Percentiles rank a stretch among this genome's conserved stretches.
Evolutionary conservation across 2,113 vertebrate species (phyloP).

Genomic region (Acrocephalus arundinaceus): DNA sequence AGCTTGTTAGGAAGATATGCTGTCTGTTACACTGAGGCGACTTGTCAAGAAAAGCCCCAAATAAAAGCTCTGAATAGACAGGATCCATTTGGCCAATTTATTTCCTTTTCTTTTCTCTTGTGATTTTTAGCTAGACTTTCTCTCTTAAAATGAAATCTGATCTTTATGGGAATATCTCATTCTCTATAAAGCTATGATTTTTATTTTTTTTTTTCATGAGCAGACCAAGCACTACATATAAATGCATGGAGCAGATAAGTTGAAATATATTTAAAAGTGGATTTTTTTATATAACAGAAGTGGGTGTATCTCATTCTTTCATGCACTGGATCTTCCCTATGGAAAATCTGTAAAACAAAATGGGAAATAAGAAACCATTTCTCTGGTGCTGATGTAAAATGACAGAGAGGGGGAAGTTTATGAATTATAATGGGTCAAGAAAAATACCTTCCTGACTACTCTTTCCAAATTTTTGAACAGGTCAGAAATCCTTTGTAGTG

Average conservation of each 20-base stretch:
- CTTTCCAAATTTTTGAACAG: not conserved
- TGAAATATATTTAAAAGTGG: not conserved
- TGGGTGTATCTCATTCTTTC: not conserved
- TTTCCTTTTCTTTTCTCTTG: not conserved
- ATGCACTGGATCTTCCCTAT: not conserved
- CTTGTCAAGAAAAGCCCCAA: not conserved
- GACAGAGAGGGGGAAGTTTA: not conserved
- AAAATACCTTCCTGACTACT: not conserved
- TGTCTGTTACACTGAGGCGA: not conserved
- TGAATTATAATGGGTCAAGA: not conserved
- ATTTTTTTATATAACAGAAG: not conserved
- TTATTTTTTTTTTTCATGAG: not conserved
- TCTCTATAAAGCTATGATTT: not conserved
- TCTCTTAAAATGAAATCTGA: conserved; percentile 12
- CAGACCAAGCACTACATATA: not conserved
- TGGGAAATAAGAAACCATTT: not conserved
- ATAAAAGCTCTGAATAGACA: not conserved
- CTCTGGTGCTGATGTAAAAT: not conserved
- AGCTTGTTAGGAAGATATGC: not conserved
- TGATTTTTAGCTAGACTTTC: not conserved
- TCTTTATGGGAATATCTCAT: conserved; percentile 24
- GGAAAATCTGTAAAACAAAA: conserved; percentile 9
- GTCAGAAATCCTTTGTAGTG: not conserved
- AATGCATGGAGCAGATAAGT: not conserved
- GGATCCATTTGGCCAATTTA: not conserved